phyloP scores from a whole-genome alignment of 2,888 invertebrate genomes.

The Melanophora roralis region DNA sequence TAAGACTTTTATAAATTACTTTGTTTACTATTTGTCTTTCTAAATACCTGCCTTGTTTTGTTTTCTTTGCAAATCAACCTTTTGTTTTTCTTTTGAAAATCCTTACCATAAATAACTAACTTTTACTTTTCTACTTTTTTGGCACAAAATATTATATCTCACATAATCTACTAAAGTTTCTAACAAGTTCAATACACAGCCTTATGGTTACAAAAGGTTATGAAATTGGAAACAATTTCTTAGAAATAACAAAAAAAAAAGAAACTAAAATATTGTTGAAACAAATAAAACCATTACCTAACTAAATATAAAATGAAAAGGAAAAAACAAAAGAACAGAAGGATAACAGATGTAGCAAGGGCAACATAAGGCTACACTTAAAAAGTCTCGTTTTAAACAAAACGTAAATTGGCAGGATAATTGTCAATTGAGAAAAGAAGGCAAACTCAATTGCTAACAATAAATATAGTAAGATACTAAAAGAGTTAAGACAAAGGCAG shows the following conservation, averaged over 20 bases:
- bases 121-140: background rate
- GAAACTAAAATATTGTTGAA: background rate
- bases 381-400: constrained; percentile 8
- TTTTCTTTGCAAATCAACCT: background rate
- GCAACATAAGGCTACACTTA: constrained; percentile 39
- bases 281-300: constrained; percentile 30
- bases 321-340: constrained; percentile 2
- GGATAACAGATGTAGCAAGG: constrained; percentile 15
- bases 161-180: constrained; percentile 35
- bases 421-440: constrained; percentile 47
- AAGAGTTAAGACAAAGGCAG: constrained; percentile 23
- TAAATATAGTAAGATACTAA: constrained; percentile 5
- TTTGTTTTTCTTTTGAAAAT: background rate
- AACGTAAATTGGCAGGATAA: constrained; percentile 58
- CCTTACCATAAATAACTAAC: constrained; percentile 6
- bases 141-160: background rate
- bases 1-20: background rate
- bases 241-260: background rate
- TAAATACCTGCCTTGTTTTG: background rate
- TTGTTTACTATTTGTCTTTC: background rate
- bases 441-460: constrained; percentile 2
- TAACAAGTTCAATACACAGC: constrained; percentile 23
- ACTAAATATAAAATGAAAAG: background rate
- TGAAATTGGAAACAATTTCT: constrained; percentile 50
- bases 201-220: constrained; percentile 52